Conservation (phyloP, 1,140 invertebrate species). For the Drosophila fuyamai region DNA sequence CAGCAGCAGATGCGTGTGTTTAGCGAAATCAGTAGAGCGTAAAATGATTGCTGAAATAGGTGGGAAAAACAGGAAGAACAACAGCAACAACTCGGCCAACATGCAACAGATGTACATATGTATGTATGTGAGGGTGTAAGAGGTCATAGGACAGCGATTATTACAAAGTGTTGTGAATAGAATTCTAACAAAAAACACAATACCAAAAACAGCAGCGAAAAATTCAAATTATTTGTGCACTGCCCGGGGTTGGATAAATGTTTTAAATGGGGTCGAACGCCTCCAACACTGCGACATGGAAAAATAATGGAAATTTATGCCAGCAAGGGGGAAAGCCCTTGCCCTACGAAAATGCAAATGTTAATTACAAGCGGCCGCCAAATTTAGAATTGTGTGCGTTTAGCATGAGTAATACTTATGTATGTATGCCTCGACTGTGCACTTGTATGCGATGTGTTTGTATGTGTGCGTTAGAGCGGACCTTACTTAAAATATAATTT, state of each 20-base stretch:
- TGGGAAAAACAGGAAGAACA: conserved; percentile 34
- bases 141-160: conserved; percentile 17
- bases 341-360: conserved; percentile 68
- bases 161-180: conserved; percentile 27
- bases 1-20: conserved; percentile 20
- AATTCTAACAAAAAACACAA: conserved; percentile 19
- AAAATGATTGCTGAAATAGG: conserved; percentile 27
- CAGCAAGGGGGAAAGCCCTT: conserved; percentile 9
- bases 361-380: conserved; percentile 64
- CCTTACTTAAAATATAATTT: neutral
- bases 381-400: conserved; percentile 69
- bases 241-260: conserved; percentile 18
- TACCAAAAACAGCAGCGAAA: conserved; percentile 12
- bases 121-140: conserved; percentile 1
- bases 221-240: conserved; percentile 44
- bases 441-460: neutral
- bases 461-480: conserved; percentile 17
- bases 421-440: conserved; percentile 28
- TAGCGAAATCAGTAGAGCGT: conserved; percentile 29
- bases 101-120: conserved; percentile 66
- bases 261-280: conserved; percentile 38
- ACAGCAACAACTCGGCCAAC: conserved; percentile 56
- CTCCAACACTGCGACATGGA: conserved; percentile 8
- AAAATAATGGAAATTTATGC: conserved; percentile 70
- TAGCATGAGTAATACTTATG: conserved; percentile 59